Evolutionary conservation across 2,113 vertebrate genomes (phyloP).

Genomic region (Hepsetus odoe): DNA sequence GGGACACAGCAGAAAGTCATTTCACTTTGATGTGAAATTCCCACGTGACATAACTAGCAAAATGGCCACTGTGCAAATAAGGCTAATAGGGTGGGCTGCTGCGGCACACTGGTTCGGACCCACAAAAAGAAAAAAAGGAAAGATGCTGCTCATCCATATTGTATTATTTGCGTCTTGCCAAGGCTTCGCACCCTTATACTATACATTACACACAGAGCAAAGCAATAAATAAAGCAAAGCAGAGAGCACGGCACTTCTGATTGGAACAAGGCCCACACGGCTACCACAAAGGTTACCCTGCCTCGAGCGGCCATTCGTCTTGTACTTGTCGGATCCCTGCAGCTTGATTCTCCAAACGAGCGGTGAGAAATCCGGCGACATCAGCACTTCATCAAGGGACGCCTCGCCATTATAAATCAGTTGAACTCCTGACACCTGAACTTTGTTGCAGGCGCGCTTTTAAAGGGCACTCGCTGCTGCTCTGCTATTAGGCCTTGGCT

Average conservation of each 20-base stretch:
- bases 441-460: slow-evolving; percentile 71
- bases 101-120: background rate
- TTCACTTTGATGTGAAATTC: background rate
- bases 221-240: slow-evolving; percentile 71
- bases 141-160: slow-evolving; percentile 60
- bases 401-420: slow-evolving; percentile 80
- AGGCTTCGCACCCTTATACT: slow-evolving; percentile 60
- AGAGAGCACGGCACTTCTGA: slow-evolving; percentile 62
- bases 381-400: slow-evolving; percentile 73
- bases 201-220: slow-evolving; percentile 40
- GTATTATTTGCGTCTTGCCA: slow-evolving; percentile 8
- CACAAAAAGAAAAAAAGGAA: slow-evolving; percentile 12
- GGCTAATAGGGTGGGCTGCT: background rate
- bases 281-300: slow-evolving; percentile 75
- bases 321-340: slow-evolving; percentile 69
- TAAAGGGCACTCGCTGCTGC: slow-evolving; percentile 74
- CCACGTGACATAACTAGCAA: background rate
- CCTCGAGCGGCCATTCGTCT: slow-evolving; percentile 72
- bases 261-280: slow-evolving; percentile 60
- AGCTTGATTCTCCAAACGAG: slow-evolving; percentile 78
- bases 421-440: slow-evolving; percentile 81
- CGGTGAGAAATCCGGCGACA: slow-evolving; percentile 70
- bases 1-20: background rate
- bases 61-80: background rate
- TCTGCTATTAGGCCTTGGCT: slow-evolving; percentile 67